Percentiles rank a stretch among this genome's conserved stretches.
These are phyloP conservation scores for Drosophila pullipes DNA, from an alignment of 2,888 invertebrate genomes.

Conservation along the genomic window DNA sequence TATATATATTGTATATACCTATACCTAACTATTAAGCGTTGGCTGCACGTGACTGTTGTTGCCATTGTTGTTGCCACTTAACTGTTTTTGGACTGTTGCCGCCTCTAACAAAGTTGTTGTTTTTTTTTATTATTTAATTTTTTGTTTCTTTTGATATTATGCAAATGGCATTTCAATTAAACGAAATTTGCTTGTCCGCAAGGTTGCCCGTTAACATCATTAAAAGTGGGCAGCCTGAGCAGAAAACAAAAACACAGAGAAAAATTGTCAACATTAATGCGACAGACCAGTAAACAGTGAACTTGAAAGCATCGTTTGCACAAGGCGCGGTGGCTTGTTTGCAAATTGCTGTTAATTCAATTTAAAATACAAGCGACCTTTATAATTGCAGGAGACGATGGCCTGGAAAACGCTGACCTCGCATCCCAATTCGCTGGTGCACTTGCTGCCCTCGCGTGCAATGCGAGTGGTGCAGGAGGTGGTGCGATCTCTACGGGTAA, in stretches of 20 bases:
- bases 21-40: slow-evolving; percentile 36
- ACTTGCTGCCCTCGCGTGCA: slow-evolving; percentile 84
- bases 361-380: slow-evolving; percentile 37
- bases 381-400: slow-evolving; percentile 83
- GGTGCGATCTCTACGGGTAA: slow-evolving; percentile 85
- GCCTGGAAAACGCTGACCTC: slow-evolving; percentile 85
- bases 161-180: slow-evolving; percentile 80
- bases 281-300: slow-evolving; percentile 42
- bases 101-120: slow-evolving; percentile 23
- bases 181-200: slow-evolving; percentile 62
- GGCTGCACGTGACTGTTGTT: slow-evolving; percentile 64
- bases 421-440: slow-evolving; percentile 85
- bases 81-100: slow-evolving; percentile 29
- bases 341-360: slow-evolving; percentile 55
- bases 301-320: slow-evolving; percentile 61
- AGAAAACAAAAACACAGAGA: slow-evolving; percentile 7
- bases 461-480: slow-evolving; percentile 86
- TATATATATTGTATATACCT: slow-evolving; percentile 16
- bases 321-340: slow-evolving; percentile 55
- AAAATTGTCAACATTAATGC: slow-evolving; percentile 64
- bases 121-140: slow-evolving; percentile 6
- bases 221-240: slow-evolving; percentile 45
- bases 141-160: slow-evolving; percentile 46
- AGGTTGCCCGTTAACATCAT: slow-evolving; percentile 73
- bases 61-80: slow-evolving; percentile 53